Conservation (phyloP, 2,113 vertebrate genomes). For the Condylura cristata region DNA sequence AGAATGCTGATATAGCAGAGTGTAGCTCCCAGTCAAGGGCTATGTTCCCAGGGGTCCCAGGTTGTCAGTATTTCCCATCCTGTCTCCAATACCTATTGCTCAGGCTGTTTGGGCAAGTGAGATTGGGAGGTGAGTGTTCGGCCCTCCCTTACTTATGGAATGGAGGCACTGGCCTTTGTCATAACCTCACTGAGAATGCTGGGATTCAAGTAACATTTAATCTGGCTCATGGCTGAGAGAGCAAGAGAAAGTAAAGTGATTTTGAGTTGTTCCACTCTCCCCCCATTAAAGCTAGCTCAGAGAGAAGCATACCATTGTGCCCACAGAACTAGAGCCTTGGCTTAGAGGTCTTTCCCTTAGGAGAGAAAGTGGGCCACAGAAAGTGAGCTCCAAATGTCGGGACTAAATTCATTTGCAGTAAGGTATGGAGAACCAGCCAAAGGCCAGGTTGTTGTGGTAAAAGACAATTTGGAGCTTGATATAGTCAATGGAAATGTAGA, state of each 20-base stretch:
- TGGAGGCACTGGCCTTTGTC: neutral
- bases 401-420: neutral
- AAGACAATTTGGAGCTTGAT: neutral
- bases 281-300: neutral
- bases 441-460: neutral
- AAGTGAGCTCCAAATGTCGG: neutral
- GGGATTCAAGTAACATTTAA: neutral
- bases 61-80: neutral
- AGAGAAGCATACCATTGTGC: neutral
- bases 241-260: neutral
- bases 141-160: neutral
- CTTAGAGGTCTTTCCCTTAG: neutral
- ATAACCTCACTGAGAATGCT: neutral
- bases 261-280: neutral
- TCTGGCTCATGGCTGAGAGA: neutral
- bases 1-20: neutral
- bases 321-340: neutral
- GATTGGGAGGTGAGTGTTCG: neutral
- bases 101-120: neutral
- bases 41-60: neutral
- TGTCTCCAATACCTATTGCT: neutral
- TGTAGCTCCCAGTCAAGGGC: neutral
- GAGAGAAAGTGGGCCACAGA: neutral
- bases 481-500: neutral
- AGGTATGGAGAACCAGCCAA: neutral